These are phyloP conservation scores for Rhegmatorhina hoffmannsi DNA, from an alignment of 2,113 vertebrate genomes.

Conservation along the genomic window DNA sequence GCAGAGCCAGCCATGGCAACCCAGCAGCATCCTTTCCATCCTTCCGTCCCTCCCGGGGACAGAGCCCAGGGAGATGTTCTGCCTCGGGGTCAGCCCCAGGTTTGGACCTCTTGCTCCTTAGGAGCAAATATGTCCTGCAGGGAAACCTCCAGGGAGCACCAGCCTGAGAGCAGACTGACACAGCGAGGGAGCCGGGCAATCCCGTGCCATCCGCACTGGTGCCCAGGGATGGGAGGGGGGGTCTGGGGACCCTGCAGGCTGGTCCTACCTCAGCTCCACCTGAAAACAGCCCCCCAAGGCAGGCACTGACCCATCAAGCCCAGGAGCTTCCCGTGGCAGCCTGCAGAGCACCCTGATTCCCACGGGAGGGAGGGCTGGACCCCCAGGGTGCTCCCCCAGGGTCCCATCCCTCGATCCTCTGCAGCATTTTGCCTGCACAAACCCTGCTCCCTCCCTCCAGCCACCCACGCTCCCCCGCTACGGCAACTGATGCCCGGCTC, in stretches of 20 bases:
- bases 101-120: neutral
- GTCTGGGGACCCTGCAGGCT: neutral
- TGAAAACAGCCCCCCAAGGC: neutral
- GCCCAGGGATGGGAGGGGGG: neutral
- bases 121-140: neutral
- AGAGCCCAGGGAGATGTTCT: neutral
- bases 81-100: neutral
- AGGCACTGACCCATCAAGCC: neutral
- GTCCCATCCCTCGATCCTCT: neutral
- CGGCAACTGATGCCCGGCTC: neutral
- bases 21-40: neutral
- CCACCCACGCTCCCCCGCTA: neutral
- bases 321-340: neutral
- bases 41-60: neutral
- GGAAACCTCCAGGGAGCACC: neutral
- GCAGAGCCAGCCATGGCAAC: neutral
- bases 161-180: neutral
- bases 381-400: neutral
- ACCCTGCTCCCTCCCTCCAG: neutral
- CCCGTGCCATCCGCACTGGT: neutral
- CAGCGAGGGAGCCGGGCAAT: neutral
- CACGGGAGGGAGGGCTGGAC: neutral
- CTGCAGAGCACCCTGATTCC: neutral
- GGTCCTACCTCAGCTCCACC: neutral
- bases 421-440: conserved; percentile 48